A percentile compares a stretch with the other conserved stretches of the same genome.
Evolutionary conservation across 2,113 vertebrate species (phyloP).

Genomic region (Seriola quinqueradiata): DNA sequence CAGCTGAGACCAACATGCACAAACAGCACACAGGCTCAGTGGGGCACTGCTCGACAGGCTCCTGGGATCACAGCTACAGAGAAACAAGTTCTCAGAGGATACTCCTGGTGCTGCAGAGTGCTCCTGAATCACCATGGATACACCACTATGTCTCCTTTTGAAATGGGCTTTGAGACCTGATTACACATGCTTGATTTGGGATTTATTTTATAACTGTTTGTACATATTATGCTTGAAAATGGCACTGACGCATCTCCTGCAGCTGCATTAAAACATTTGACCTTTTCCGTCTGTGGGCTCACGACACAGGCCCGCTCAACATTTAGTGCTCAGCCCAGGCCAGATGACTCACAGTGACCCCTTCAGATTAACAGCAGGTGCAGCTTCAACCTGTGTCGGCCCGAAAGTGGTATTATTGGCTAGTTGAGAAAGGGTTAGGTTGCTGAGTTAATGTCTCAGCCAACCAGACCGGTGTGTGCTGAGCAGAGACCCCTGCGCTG

Average conservation of each 20-base stretch:
- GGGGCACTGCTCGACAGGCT: constrained; percentile 10
- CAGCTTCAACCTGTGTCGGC: not conserved
- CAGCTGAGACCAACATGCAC: constrained; percentile 29
- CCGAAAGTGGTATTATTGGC: not conserved
- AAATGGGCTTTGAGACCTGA: not conserved
- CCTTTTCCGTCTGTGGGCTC: not conserved
- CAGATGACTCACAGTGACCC: not conserved
- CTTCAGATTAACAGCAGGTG: not conserved
- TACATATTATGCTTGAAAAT: not conserved
- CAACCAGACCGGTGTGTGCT: constrained; percentile 40
- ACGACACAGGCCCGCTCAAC: not conserved
- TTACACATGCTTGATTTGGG: not conserved
- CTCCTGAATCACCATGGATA: constrained; percentile 17
- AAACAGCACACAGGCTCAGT: constrained; percentile 29
- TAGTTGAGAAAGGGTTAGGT: constrained; percentile 26
- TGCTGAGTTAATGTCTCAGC: constrained; percentile 18
- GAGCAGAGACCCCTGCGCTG: constrained; percentile 50
- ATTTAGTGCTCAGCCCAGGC: not conserved
- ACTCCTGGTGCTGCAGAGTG: not conserved
- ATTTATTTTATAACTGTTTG: not conserved
- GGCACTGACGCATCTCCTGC: not conserved
- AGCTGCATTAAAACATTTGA: not conserved
- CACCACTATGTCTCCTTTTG: not conserved
- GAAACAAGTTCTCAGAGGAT: constrained; percentile 24
- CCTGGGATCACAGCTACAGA: constrained; percentile 27